Percentiles rank a stretch among this genome's conserved stretches.
Evolutionary conservation across 2,888 invertebrate genomes (phyloP).

Genomic region (Stenurella melanura): DNA sequence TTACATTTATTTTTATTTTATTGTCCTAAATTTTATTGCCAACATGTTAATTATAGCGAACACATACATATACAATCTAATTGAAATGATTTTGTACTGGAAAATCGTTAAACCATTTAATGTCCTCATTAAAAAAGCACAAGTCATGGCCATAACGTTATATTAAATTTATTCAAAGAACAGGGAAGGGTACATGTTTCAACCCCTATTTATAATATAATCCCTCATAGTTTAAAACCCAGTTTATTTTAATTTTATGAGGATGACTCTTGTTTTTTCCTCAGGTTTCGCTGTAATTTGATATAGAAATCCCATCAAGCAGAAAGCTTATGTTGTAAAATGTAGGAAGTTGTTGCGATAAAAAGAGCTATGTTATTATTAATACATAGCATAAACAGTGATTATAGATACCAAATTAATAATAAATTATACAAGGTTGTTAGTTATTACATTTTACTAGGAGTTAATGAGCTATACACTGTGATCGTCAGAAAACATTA

Average conservation of each 20-base stretch:
- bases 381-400: slow-evolving; percentile 5
- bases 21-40: no score
- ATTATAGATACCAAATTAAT: slow-evolving; percentile 9
- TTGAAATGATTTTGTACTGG: background rate
- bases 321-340: slow-evolving; percentile 14
- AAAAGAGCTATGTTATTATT: slow-evolving; percentile 10
- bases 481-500: no score
- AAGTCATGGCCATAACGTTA: background rate
- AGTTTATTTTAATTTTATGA: slow-evolving; percentile 22
- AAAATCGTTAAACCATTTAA: slow-evolving; percentile 18
- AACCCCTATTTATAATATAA: slow-evolving; percentile 10
- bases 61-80: no score
- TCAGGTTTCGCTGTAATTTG: slow-evolving; percentile 4
- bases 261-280: slow-evolving; percentile 4
- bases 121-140: background rate
- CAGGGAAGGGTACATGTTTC: background rate
- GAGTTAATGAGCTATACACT: background rate
- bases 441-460: slow-evolving; percentile 33
- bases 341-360: background rate
- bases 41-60: no score
- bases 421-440: slow-evolving; percentile 31
- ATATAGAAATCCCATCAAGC: slow-evolving; percentile 7
- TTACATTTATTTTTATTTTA: no score
- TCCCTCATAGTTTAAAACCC: slow-evolving; percentile 2
- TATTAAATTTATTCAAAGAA: slow-evolving; percentile 6